Evolutionary conservation across 2,113 vertebrate genomes (phyloP), one percentile per base, ranked within the genome.

Genomic region (Sylvilagus bachmani): DNA sequence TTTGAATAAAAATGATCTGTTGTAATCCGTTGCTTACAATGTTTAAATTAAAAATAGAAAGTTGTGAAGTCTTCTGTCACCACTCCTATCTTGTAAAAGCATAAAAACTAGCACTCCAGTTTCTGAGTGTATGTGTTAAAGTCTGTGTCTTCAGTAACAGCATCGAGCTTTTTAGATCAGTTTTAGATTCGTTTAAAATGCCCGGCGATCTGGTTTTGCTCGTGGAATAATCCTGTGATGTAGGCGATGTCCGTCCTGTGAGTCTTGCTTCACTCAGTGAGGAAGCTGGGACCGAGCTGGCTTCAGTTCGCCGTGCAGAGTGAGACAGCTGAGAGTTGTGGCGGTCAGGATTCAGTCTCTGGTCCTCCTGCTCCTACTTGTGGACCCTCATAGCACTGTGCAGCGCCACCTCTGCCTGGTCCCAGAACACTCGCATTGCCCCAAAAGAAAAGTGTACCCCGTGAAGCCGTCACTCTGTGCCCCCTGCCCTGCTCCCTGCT

Each of bases 21-120:
- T 83, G n/a, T 58, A 21, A 93, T 89, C 25, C 27, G 74, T 88
- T 66, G 9, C 36, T 93, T 69, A 44, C 9, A 62, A 55, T 51
- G 44, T 49, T 8, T 19, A 86, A 91, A 74, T 82, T 83, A 93
- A 80, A 83, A 87, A 69, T 25, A 61, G 12, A 73, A 90, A 53
- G 16, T 44, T 81, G 5, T 66, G 51, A 71, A 17, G 81, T 44
- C 8, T 83, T 88, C 84, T 66, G 74, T 25, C 2, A 22, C 19
- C 94, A 81, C 55, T 69, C 88, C 19, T 19, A 55, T 51, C 36
- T 77, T 88, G n/a, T 6, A 36, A 67, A 81, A 64, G 16, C 38
- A 69, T 82, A n/a, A 75, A 88, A 79, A 12, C 33, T 78, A 91
- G 36, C 9, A 85, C 33, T 78, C 44, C 10, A 0, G 4, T 89